These are phyloP conservation scores for Micronycteris hirsuta DNA, from an alignment of 2,113 vertebrate species.

Conservation along the genomic window DNA sequence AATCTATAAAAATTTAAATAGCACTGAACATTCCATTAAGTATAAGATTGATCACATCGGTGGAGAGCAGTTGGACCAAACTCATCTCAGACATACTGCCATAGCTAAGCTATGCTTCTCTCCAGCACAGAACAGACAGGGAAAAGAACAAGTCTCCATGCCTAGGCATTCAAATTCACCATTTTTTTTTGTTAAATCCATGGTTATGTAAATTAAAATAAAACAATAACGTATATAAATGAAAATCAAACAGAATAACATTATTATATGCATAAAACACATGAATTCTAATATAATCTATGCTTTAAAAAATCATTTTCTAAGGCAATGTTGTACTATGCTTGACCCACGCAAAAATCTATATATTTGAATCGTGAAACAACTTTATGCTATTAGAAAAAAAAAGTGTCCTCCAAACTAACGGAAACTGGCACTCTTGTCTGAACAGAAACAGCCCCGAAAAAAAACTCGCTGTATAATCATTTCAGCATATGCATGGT, in stretches of 20 bases:
- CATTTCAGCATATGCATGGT: constrained; percentile 77
- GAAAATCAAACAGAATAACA: constrained; percentile 51
- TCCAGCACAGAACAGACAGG: background rate
- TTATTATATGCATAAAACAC: background rate
- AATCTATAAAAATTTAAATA: background rate
- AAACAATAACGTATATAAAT: constrained; percentile 30
- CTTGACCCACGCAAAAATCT: constrained; percentile 28
- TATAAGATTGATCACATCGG: constrained; percentile 19
- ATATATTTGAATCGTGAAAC: constrained; percentile 58
- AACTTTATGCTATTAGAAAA: constrained; percentile 68
- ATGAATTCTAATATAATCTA: background rate
- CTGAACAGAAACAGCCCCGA: constrained; percentile 69
- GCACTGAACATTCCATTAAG: background rate
- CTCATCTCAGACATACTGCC: background rate
- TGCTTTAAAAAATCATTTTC: constrained; percentile 35
- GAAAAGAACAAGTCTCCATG: background rate
- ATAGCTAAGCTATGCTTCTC: constrained; percentile 27
- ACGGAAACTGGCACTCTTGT: constrained; percentile 73
- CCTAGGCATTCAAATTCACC: background rate
- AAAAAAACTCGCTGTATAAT: constrained; percentile 79
- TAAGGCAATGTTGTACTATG: background rate
- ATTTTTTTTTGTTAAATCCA: constrained; percentile 35
- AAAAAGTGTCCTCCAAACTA: constrained; percentile 65
- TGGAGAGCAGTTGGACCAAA: background rate
- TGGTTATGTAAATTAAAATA: background rate